Base-by-base conservation (phyloP, 2,113 vertebrate species). In the Melospiza melodia region DNA sequence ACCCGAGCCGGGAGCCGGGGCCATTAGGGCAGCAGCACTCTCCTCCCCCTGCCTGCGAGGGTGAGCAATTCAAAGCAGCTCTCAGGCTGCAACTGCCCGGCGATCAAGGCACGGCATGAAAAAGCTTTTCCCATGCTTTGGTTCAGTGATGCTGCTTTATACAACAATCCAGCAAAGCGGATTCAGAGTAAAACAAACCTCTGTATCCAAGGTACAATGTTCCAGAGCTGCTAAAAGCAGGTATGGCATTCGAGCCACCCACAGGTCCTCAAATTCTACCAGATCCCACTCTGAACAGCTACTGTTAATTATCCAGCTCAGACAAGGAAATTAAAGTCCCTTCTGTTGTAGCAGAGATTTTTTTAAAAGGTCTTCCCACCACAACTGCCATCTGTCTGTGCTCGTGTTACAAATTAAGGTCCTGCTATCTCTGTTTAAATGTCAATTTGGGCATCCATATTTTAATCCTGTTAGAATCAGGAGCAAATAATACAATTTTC, bases 281-380 rank as follows among this genome's bases (percentile, higher is more conserved):
- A 83, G 90, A 89, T 96, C 90, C 91, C 78, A 48, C 61, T 92
- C 75, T n/a, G 65, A 94, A 79, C 69, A 86, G 82, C 43, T 18
- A 87, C 39, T 23, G 83, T 51, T 93, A 79, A 96, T 95, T 96
- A 95, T 48, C 72, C 86, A 77, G 85, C 90, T 90, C 89, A 87
- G 41, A 44, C 85, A 76, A 88, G 87, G 89, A 93, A 94, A 93
- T 91, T 76, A n/a, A 90, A 86, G 90, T 75, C 83, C 96, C 92
- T 96, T 93, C 83, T 96, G 91, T 72, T 96, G 76, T 79, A 79
- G 22, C 69, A 91, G 81, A 94, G 89, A 93, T 77, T 89, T 84
- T 84, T 93, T 94, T 72, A 89, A 97, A 95, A 97, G 91, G 94
- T 95, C 95, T 90, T 92, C 94, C 76, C 91, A 67, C 80, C 80